Percentiles rank a stretch among this genome's conserved stretches.
phyloP scores from a whole-genome alignment of 2,113 vertebrate genomes.

The Cromileptes altivelis region DNA sequence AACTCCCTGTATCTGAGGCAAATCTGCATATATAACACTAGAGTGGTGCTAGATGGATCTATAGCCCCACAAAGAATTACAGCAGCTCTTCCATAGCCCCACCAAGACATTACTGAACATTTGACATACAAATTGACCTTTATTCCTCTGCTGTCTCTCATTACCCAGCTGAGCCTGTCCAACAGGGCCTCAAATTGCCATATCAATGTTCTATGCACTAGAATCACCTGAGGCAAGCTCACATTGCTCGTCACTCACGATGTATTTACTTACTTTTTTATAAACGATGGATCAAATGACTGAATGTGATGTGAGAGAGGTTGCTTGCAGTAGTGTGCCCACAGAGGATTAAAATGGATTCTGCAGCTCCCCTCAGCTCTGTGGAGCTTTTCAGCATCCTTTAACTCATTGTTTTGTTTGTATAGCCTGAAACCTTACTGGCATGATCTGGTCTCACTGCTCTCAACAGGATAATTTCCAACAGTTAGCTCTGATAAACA shows the following conservation, averaged over 20 bases:
- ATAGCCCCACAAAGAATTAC: not conserved
- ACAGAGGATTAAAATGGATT: not conserved
- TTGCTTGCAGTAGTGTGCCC: not conserved
- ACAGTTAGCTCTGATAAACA: not conserved
- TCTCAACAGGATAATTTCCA: not conserved
- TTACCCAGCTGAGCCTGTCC: no score
- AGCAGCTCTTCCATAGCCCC: not conserved
- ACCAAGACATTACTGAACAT: not conserved
- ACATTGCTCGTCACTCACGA: not conserved
- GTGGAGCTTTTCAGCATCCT: not conserved
- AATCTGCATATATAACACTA: not conserved
- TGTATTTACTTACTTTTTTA: not conserved
- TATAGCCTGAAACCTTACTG: not conserved
- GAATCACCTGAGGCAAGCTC: not conserved
- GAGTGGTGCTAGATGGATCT: not conserved
- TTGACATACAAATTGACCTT: constrained; percentile 2
- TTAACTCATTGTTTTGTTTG: not conserved
- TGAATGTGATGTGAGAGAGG: not conserved
- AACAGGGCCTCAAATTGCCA: not conserved
- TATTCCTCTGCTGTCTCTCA: not conserved
- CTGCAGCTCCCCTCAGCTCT: not conserved
- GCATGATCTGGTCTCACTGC: not conserved
- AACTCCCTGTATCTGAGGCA: constrained; percentile 8
- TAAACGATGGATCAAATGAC: not conserved
- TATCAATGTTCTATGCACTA: not conserved